Percentiles rank a stretch among this genome's conserved stretches.
Evolutionary conservation across 2,888 invertebrate genomes (phyloP).

Genomic region (Beris morrisii): DNA sequence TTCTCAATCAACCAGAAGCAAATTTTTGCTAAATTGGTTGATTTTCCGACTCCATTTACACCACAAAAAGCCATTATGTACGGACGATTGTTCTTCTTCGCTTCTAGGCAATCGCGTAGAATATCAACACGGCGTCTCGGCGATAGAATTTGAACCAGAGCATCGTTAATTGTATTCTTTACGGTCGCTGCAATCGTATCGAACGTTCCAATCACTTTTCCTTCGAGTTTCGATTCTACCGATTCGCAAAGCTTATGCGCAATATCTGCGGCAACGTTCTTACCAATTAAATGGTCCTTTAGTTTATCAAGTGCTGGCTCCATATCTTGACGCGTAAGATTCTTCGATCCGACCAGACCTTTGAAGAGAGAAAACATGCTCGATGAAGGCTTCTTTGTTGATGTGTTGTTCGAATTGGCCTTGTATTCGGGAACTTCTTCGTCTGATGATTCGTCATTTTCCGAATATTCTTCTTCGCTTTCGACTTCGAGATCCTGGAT

Average conservation of each 20-base stretch:
- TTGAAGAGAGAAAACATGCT: constrained; percentile 87
- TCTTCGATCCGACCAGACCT: constrained; percentile 86
- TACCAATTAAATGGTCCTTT: constrained; percentile 91
- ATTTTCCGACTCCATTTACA: constrained; percentile 98
- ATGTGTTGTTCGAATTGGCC: constrained; percentile 46
- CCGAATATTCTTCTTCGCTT: constrained; percentile 64
- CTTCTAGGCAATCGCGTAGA: constrained; percentile 91
- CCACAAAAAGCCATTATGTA: constrained; percentile 98
- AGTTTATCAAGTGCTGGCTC: constrained; percentile 87
- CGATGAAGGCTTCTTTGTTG: constrained; percentile 49
- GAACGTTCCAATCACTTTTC: constrained; percentile 91
- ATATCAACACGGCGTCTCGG: constrained; percentile 95
- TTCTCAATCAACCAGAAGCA: constrained; percentile 99
- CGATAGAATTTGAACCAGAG: constrained; percentile 90
- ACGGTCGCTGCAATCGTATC: constrained; percentile 89
- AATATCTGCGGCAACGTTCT: constrained; percentile 98
- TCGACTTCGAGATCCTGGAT: constrained; percentile 83
- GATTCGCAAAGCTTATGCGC: constrained; percentile 92
- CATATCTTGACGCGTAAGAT: constrained; percentile 78
- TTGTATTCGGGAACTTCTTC: constrained; percentile 38
- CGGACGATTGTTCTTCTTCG: constrained; percentile 79
- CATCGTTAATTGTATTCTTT: constrained; percentile 83
- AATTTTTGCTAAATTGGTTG: constrained; percentile 98
- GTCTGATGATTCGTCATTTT: constrained; percentile 45
- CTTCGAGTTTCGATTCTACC: constrained; percentile 85